A percentile compares a stretch with the other conserved stretches of the same genome.
phyloP scores from a whole-genome alignment of 2,888 invertebrate species.

The Hydropsyche betteni region DNA sequence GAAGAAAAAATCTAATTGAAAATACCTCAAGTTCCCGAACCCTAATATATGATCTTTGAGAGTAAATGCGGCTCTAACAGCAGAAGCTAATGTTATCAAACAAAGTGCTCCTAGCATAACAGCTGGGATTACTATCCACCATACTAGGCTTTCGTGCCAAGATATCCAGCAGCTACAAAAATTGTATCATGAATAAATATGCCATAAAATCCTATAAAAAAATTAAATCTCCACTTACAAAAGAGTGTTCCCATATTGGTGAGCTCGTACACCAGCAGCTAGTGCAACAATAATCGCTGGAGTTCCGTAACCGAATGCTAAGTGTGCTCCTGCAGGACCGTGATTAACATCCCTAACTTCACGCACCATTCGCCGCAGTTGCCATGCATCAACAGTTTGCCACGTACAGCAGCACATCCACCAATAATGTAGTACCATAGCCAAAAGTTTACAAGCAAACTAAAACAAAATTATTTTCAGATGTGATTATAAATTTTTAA shows the following conservation, averaged over 20 bases:
- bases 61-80: conserved; percentile 90
- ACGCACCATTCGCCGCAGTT: conserved; percentile 91
- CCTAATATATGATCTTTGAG: conserved; percentile 90
- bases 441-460: conserved; percentile 87
- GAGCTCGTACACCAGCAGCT: conserved; percentile 90
- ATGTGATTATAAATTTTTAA: background rate
- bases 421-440: conserved; percentile 92
- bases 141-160: conserved; percentile 91
- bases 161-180: conserved; percentile 89
- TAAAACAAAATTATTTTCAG: conserved; percentile 55
- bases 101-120: conserved; percentile 81
- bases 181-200: background rate
- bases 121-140: conserved; percentile 94
- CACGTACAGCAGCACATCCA: conserved; percentile 92
- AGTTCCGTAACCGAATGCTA: conserved; percentile 89
- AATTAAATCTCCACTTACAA: conserved; percentile 74
- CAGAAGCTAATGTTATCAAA: conserved; percentile 81
- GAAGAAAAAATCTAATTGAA: conserved; percentile 36
- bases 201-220: conserved; percentile 1
- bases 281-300: conserved; percentile 92
- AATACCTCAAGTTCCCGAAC: conserved; percentile 78
- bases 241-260: conserved; percentile 92
- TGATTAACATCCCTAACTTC: conserved; percentile 97
- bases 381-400: conserved; percentile 91
- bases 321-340: conserved; percentile 91